Evolutionary conservation across 2,888 invertebrate species (phyloP), one percentile per base, ranked within the genome.

Genomic region (Archaeoteleia sp.): DNA sequence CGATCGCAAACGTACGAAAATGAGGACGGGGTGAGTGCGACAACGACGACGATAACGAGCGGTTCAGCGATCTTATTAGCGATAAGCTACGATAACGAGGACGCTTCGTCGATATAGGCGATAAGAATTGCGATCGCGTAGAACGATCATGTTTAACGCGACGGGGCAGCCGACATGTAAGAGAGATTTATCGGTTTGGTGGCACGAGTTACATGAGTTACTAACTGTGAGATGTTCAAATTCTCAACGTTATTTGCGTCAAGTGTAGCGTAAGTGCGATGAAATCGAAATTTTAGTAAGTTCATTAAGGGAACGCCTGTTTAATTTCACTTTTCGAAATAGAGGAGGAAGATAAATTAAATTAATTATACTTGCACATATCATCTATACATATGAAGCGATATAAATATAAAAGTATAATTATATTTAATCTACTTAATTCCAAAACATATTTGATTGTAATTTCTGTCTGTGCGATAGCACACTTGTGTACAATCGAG

Each of bases 1-100:
- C 79, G 82, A 81, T 81, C 76, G 77, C 80, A 80, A 81, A 81
- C 80, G 81, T 76, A 81, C 78, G 82, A 82, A 82, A 83, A 82
- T 76, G 82, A 80, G 82, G 78, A 79, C 80, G 74, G 76, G 71
- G 72, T 73, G 74, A 74, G 74, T 73, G 74, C 75, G 75, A 67
- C 68, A 62, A 78, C 76, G 75, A 75, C 76, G 74, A 76, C 80
- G 82, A 82, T 83, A 84, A 82, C 83, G 80, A 82, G 83, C 80
- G 79, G 78, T 80, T 80, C 78, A 78, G 77, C 77, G 82, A 82
- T 84, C 83, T 83, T 83, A 82, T 83, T 82, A 80, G 78, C 78
- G 82, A 83, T 83, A 81, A 82, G 79, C 78, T 73, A 73, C 75
- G 80, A 80, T 80, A 80, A 78, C 80, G 79, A 80, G 75, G 73